These are phyloP conservation scores for Ornithorhynchus anatinus DNA, from an alignment of 2,113 vertebrate species.

Conservation along the genomic window DNA sequence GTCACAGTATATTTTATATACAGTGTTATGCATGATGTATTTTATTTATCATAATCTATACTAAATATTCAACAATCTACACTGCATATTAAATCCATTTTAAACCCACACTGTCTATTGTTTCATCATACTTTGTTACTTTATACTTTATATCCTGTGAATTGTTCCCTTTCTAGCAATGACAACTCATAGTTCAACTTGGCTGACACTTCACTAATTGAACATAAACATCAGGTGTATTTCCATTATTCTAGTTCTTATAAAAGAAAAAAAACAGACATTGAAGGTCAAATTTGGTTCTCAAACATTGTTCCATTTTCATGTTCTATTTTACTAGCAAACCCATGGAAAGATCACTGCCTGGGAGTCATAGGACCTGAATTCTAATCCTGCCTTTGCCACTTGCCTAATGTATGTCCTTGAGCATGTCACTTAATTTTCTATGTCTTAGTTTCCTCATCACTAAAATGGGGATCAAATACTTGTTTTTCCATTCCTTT, in stretches of 20 bases:
- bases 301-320: no score
- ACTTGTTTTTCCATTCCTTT: no score
- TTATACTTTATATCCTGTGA: neutral
- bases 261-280: no score
- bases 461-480: no score
- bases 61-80: neutral
- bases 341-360: no score
- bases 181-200: neutral
- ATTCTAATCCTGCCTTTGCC: no score
- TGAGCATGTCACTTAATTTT: no score
- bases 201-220: neutral
- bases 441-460: no score
- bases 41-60: slow-evolving; percentile 57
- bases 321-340: no score
- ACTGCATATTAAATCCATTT: slow-evolving; percentile 56
- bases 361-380: no score
- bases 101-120: slow-evolving; percentile 13
- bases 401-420: no score
- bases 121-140: neutral
- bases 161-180: neutral
- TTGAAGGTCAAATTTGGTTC: no score
- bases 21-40: slow-evolving; percentile 39
- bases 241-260: neutral
- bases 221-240: neutral
- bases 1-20: slow-evolving; percentile 47